phyloP scores from a whole-genome alignment of 2,113 vertebrate genomes.

The Aix galericulata region DNA sequence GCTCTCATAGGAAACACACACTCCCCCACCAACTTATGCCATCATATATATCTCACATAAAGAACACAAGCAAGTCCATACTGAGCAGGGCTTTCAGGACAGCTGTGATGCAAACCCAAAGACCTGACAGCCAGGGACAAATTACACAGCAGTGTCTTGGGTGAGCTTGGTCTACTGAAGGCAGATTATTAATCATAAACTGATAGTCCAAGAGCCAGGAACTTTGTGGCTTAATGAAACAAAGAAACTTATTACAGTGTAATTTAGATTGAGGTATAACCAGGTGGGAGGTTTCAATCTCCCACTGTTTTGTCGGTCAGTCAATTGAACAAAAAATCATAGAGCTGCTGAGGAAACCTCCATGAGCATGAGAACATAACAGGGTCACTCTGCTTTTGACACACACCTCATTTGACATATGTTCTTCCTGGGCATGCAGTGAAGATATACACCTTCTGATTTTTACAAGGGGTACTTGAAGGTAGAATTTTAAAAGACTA shows the following conservation, averaged over 20 bases:
- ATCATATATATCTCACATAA: not conserved
- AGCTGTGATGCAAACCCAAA: not conserved
- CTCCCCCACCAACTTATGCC: not conserved
- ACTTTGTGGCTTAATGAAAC: not conserved
- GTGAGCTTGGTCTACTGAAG: not conserved
- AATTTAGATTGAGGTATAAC: not conserved
- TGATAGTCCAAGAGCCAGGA: not conserved
- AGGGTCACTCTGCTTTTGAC: not conserved
- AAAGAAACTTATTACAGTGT: not conserved
- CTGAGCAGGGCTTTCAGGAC: not conserved
- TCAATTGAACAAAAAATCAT: not conserved
- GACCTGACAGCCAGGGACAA: not conserved
- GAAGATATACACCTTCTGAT: accelerated
- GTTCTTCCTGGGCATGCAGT: not conserved
- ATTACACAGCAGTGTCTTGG: not conserved
- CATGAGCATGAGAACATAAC: accelerated
- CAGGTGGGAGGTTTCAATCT: not conserved
- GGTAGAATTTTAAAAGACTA: not conserved
- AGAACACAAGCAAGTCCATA: not conserved
- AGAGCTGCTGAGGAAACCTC: not conserved
- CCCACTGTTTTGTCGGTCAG: not conserved
- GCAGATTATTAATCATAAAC: not conserved
- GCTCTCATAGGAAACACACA: not conserved
- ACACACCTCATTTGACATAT: accelerated
- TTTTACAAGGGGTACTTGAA: not conserved